Evolutionary conservation across 2,113 vertebrate species (phyloP).

Genomic region (Pseudopodoces humilis): DNA sequence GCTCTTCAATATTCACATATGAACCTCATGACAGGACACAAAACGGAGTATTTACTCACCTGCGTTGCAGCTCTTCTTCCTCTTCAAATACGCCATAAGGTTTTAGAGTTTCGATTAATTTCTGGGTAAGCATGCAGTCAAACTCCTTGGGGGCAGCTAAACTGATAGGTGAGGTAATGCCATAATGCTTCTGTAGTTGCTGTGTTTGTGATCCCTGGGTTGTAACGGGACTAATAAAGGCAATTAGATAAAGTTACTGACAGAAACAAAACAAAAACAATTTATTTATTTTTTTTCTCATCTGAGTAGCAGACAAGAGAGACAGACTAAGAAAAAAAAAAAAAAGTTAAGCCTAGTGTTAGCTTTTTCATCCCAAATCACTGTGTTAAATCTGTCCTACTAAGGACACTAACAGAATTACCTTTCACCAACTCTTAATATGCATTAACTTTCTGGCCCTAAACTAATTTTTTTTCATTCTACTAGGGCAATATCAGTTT

Average conservation of each 20-base stretch:
- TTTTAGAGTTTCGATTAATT: conserved; percentile 83
- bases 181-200: conserved; percentile 83
- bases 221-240: conserved; percentile 79
- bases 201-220: conserved; percentile 83
- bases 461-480: neutral
- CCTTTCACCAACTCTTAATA: neutral
- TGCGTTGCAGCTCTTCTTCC: conserved; percentile 85
- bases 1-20: neutral
- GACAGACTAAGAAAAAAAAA: neutral
- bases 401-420: neutral
- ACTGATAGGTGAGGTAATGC: conserved; percentile 90
- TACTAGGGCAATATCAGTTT: neutral
- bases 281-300: neutral
- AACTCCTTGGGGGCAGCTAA: conserved; percentile 84
- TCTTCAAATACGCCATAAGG: conserved; percentile 89
- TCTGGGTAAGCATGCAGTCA: conserved; percentile 85
- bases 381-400: neutral
- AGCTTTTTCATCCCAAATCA: neutral
- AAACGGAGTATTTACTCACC: conserved; percentile 61
- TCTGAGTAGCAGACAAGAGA: neutral
- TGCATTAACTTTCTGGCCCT: neutral
- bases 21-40: neutral
- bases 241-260: conserved; percentile 68
- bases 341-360: neutral
- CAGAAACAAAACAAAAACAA: neutral